A percentile compares a stretch with the other conserved stretches of the same genome.
Conservation (phyloP, 1,140 invertebrate species). For the Chelonus insularis region DNA sequence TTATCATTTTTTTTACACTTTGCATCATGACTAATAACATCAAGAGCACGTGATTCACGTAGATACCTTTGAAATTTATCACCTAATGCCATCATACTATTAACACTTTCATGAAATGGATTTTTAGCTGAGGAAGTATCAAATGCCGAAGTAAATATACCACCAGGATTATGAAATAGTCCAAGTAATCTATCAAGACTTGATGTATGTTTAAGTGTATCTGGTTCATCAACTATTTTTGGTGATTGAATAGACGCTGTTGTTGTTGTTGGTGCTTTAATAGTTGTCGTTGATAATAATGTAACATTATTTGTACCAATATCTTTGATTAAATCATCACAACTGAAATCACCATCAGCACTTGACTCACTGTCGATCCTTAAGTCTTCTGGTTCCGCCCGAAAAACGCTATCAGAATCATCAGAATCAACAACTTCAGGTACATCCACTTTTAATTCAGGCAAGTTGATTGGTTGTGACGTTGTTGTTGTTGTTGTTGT, state of each 20-base stretch:
- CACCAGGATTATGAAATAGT: conserved; percentile 42
- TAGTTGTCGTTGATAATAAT: not conserved
- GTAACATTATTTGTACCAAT: not conserved
- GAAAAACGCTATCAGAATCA: conserved; percentile 31
- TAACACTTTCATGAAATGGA: conserved; percentile 36
- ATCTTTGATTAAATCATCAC: not conserved
- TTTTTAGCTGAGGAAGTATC: conserved; percentile 31
- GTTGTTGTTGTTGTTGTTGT: not conserved
- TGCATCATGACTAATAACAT: conserved; percentile 10
- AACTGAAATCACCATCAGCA: not conserved
- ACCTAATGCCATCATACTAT: conserved; percentile 37
- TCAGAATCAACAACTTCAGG: conserved; percentile 38
- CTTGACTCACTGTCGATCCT: not conserved
- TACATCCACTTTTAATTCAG: conserved; percentile 25
- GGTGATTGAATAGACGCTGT: not conserved
- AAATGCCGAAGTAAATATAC: conserved; percentile 33
- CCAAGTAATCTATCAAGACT: conserved; percentile 40
- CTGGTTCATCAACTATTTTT: not conserved
- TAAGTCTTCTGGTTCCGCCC: conserved; percentile 5
- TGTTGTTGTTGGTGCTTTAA: too few relatives aligned
- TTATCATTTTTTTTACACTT: conserved; percentile 1
- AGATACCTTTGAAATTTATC: conserved; percentile 45
- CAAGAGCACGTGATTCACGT: conserved; percentile 22
- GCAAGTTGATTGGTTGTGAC: not conserved
- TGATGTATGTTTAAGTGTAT: conserved; percentile 35